Evolutionary conservation across 2,888 invertebrate genomes (phyloP), one percentile per base, ranked within the genome.

Genomic region (Pollenia angustigena): DNA sequence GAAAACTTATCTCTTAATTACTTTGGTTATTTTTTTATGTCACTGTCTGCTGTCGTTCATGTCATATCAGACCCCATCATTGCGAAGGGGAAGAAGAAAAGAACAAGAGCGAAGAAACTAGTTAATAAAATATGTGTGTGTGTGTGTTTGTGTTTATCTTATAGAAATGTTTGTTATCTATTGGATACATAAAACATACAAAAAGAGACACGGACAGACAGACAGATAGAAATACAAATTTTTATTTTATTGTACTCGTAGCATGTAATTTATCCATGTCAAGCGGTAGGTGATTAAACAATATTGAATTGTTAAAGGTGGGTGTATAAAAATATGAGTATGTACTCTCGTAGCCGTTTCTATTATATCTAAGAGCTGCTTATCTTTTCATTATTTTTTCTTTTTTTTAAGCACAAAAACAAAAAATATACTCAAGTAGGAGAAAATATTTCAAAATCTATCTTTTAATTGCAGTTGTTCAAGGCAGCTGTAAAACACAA

Each of bases 231-330:
- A 16, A 52, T n/a, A 74, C 46, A 72, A 60, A 60, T 44, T 64
- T 16, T 62, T 50, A 42, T 52, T 42, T 48, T 52, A 56, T 66
- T 44, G 40, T 74, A 60, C 16, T 52, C 75, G 54, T 74, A 42
- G 72, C 87, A 84, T 78, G 87, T 84, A 84, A 87, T 87, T 87
- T 87, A 87, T 87, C 84, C 87, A 87, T 87, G 87, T 87, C 87
- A 87, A 87, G 87, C 72, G 68, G 81, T 81, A 78, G 68, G 81
- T 87, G 87, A 87, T 87, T 87, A 87, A 78, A 79, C 72, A 75
- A 85, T 85, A 85, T 86, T 78, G 87, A 81, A 85, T 80, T 80
- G 72, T 80, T 68, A 60, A 84, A 87, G 78, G 87, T 84, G 84
- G 87, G 87, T 84, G 86, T 83, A 76, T 58, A 48, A 32, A 32